Conservation (phyloP, 2,797 vertebrate species). For the Phrynocephalus vlangalii region DNA sequence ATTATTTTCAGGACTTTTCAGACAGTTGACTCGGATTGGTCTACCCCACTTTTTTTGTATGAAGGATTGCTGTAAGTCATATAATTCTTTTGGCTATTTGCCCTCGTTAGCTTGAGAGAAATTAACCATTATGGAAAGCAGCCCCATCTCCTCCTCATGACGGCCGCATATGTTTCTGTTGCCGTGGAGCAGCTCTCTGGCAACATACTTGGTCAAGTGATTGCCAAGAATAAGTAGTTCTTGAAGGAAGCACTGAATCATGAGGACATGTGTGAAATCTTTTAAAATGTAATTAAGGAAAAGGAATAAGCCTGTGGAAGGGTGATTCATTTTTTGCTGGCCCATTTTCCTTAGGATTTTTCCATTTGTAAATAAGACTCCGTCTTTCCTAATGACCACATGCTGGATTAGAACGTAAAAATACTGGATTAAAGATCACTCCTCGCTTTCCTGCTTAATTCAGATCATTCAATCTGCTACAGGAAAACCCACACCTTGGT, state of each 20-base stretch:
- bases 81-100: conserved; percentile 32
- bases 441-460: conserved; percentile 51
- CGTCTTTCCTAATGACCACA: conserved; percentile 50
- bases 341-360: conserved; percentile 58
- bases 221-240: neutral
- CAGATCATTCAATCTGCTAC: conserved; percentile 36
- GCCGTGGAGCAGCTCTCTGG: conserved; percentile 1
- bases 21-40: no score
- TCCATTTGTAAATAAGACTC: conserved; percentile 35
- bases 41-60: no score
- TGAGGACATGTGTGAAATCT: conserved; percentile 4
- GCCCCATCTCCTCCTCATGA: conserved; percentile 7
- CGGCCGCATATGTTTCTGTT: neutral
- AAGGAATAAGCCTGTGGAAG: conserved; percentile 25
- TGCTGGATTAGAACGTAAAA: conserved; percentile 19
- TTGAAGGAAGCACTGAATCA: conserved; percentile 20
- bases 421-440: conserved; percentile 8
- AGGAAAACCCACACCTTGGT: neutral
- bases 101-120: conserved; percentile 39
- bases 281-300: conserved; percentile 6
- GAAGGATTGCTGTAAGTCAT: conserved; percentile 9
- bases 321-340: conserved; percentile 60
- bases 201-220: neutral
- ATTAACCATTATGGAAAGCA: conserved; percentile 27
- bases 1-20: no score